A percentile compares a stretch with the other conserved stretches of the same genome.
Conservation (phyloP, 2,113 vertebrate genomes). For the Corvus hawaiiensis region DNA sequence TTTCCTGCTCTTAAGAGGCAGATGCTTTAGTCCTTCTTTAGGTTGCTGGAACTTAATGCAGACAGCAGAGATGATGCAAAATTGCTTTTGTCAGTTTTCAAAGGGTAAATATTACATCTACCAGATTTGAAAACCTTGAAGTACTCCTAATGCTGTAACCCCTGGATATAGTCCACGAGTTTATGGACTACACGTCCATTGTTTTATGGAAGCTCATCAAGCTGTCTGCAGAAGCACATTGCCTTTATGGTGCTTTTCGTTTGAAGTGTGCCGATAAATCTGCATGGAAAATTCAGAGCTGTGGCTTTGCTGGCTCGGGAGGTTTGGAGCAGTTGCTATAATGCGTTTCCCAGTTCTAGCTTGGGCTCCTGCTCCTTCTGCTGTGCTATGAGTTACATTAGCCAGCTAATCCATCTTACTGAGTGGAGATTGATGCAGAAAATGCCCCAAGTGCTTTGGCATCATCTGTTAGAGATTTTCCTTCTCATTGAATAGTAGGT, state of each 20-base stretch:
- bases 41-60: neutral
- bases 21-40: neutral
- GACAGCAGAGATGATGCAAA: neutral
- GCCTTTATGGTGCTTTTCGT: neutral
- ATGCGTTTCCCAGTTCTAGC: neutral
- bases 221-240: neutral
- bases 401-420: neutral
- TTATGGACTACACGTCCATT: neutral
- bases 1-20: neutral
- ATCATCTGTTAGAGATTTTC: neutral
- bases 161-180: neutral
- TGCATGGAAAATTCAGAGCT: neutral
- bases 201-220: neutral
- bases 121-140: neutral
- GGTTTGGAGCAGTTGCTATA: neutral
- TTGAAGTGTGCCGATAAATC: neutral
- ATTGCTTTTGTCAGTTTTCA: neutral
- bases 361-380: neutral
- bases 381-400: neutral
- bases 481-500: neutral
- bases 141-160: neutral
- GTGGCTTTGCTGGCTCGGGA: neutral
- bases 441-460: neutral
- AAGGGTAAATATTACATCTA: neutral
- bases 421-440: neutral